A percentile compares a stretch with the other conserved stretches of the same genome.
These are phyloP conservation scores for Catocala sponsa DNA, from an alignment of 2,888 invertebrate species.

Conservation along the genomic window DNA sequence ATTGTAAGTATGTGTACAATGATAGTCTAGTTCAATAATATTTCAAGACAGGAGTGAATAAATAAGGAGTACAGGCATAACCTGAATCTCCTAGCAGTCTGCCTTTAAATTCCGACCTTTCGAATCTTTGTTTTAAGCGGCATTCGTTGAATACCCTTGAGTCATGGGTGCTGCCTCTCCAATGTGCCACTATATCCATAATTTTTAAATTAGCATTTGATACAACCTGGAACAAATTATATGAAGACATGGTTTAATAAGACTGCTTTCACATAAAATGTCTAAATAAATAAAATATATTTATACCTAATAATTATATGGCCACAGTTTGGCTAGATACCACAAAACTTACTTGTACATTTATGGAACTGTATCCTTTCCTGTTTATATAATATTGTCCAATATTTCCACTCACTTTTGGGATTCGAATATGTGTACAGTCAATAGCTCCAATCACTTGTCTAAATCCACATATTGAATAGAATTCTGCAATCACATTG, in stretches of 20 bases:
- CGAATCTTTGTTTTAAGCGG: conserved; percentile 28
- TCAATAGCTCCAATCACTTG: conserved; percentile 33
- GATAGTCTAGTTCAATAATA: too few species aligned
- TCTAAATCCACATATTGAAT: conserved; percentile 25
- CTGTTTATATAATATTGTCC: conserved; percentile 18
- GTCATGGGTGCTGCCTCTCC: conserved; percentile 45
- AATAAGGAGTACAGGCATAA: conserved; percentile 16
- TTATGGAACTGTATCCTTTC: conserved; percentile 2
- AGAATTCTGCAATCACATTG: conserved; percentile 25
- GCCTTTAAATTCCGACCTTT: conserved; percentile 13
- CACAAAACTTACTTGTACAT: background rate
- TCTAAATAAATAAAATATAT: too few species aligned
- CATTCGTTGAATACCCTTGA: conserved; percentile 36
- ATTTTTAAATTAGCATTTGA: conserved; percentile 37
- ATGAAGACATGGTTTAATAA: background rate
- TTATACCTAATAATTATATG: too few species aligned
- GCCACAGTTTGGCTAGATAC: too few species aligned
- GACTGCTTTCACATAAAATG: too few species aligned
- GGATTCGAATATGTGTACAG: conserved; percentile 32
- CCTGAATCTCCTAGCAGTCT: conserved; percentile 13
- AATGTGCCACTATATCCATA: conserved; percentile 37
- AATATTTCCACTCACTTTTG: conserved; percentile 21
- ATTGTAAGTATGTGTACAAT: too few species aligned
- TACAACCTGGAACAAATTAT: conserved; percentile 6
- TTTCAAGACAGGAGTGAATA: conserved; percentile 21